These are phyloP conservation scores for Polydrusus pterygomalis DNA, from an alignment of 2,888 invertebrate genomes.

Conservation along the genomic window DNA sequence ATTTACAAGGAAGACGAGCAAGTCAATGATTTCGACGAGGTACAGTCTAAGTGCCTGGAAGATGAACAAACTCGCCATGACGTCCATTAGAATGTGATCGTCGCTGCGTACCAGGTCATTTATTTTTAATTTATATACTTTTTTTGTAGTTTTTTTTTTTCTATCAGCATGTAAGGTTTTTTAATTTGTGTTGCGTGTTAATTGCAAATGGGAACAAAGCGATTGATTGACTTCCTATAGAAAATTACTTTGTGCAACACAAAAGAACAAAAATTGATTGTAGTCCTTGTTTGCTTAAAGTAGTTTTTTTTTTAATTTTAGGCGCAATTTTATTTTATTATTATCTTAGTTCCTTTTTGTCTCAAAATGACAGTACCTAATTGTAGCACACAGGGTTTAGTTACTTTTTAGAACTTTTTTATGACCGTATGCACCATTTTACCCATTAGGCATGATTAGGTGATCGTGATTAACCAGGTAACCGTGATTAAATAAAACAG, in stretches of 20 bases:
- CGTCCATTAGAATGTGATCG: neutral
- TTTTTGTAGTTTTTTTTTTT: neutral
- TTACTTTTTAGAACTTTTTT: no score
- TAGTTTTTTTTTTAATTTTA: neutral
- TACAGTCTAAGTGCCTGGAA: conserved; percentile 32
- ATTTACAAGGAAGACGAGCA: conserved; percentile 40
- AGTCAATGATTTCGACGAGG: conserved; percentile 26
- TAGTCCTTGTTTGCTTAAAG: neutral
- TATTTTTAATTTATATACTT: conserved; percentile 3
- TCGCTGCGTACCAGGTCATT: neutral
- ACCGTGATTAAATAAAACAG: no score
- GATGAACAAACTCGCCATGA: conserved; percentile 16
- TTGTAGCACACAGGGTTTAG: neutral
- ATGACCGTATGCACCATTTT: no score
- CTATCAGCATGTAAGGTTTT: neutral
- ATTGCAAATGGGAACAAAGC: no score
- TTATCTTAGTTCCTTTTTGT: no score
- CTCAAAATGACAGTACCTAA: no score
- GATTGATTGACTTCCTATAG: no score
- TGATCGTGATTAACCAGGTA: no score
- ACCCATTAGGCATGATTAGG: no score
- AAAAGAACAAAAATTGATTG: neutral
- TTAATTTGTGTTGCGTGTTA: no score
- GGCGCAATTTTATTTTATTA: no score
- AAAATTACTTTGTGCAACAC: no score